phyloP scores from a whole-genome alignment of 1,140 invertebrate genomes.

The Drosophila nigromelanica region DNA sequence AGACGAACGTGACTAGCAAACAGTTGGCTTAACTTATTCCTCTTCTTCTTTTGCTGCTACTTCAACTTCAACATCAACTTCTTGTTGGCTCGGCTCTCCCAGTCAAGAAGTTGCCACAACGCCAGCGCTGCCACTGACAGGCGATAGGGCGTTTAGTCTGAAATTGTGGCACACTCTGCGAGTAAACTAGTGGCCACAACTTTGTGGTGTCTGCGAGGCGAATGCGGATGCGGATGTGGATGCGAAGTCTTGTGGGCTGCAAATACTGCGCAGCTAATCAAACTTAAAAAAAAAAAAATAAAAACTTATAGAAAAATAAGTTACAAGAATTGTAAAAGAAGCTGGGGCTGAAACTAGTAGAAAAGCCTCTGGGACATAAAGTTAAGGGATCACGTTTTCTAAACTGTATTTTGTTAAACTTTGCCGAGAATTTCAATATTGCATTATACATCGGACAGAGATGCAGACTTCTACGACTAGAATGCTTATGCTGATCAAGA shows the following conservation, averaged over 20 bases:
- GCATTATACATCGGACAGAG: no score
- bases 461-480: no score
- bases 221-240: slow-evolving; percentile 19
- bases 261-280: slow-evolving; percentile 23
- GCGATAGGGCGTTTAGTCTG: slow-evolving; percentile 44
- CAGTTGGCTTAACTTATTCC: slow-evolving; percentile 68
- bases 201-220: slow-evolving; percentile 15
- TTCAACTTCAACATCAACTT: not conserved
- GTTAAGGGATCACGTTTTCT: not conserved
- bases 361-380: not conserved
- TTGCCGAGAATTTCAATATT: no score
- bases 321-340: not conserved
- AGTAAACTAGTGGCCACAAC: slow-evolving; percentile 23
- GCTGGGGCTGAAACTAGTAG: not conserved
- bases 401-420: no score
- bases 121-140: slow-evolving; percentile 24
- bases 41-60: not conserved
- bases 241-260: slow-evolving; percentile 13
- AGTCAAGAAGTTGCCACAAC: slow-evolving; percentile 5
- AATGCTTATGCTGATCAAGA: no score
- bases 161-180: slow-evolving; percentile 14
- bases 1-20: slow-evolving; percentile 80
- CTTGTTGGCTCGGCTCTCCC: not conserved
- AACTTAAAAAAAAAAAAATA: slow-evolving; percentile 9
- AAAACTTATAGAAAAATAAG: slow-evolving; percentile 13